These are phyloP conservation scores for Drosophila busckii DNA, from an alignment of 1,140 invertebrate species.

Conservation along the genomic window DNA sequence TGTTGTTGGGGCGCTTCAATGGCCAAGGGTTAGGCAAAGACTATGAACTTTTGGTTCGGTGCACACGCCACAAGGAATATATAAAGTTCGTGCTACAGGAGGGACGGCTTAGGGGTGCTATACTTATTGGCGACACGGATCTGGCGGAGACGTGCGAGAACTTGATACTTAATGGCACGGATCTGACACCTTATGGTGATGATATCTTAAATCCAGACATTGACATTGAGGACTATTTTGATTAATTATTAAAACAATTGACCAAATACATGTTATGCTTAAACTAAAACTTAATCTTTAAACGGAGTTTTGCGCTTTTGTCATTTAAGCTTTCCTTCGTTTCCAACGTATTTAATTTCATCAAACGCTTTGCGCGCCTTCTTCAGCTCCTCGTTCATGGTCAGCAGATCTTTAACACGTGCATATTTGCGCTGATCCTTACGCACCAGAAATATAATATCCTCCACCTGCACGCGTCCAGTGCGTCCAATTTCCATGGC, in stretches of 20 bases:
- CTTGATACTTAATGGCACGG: constrained; percentile 96
- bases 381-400: constrained; percentile 99
- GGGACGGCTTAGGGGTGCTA: constrained; percentile 93
- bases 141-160: constrained; percentile 99
- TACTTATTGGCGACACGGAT: constrained; percentile 97
- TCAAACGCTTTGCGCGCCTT: constrained; percentile 99
- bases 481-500: constrained; percentile 98
- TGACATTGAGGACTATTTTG: constrained; percentile 99
- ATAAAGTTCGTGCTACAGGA: constrained; percentile 94
- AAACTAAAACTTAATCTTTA: constrained; percentile 19
- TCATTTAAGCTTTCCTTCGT: constrained; percentile 76
- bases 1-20: constrained; percentile 96
- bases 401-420: constrained; percentile 97
- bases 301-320: constrained; percentile 14
- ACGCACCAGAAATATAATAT: constrained; percentile 98
- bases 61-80: constrained; percentile 91
- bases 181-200: constrained; percentile 92
- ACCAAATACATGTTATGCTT: constrained; percentile 6
- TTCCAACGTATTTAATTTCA: constrained; percentile 96
- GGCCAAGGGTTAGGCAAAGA: constrained; percentile 91
- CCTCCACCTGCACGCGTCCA: constrained; percentile 97
- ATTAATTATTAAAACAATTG: constrained; percentile 81
- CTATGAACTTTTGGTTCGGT: constrained; percentile 92
- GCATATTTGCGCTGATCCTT: constrained; percentile 98
- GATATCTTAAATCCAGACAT: constrained; percentile 96